Evolutionary conservation across 2,797 vertebrate species (phyloP).

Genomic region (Harpagifer antarcticus): DNA sequence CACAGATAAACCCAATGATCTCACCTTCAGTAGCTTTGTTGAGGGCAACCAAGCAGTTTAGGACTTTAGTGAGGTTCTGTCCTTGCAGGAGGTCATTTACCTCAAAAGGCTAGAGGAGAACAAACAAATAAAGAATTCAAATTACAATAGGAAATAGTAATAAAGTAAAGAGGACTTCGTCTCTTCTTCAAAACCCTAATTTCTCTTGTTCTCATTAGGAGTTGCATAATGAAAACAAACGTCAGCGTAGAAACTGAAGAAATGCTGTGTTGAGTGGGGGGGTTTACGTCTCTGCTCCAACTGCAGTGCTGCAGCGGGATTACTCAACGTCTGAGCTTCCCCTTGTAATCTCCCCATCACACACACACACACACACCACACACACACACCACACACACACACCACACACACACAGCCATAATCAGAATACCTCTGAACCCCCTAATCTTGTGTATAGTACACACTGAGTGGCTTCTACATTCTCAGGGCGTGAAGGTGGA

Average conservation of each 20-base stretch:
- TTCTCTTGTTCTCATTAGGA: not conserved
- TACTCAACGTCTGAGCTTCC: constrained; percentile 74
- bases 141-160: constrained; percentile 8
- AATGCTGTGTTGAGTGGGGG: constrained; percentile 25
- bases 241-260: constrained; percentile 3
- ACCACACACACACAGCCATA: not conserved
- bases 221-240: not conserved
- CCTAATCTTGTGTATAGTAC: constrained; percentile 68
- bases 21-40: constrained; percentile 98
- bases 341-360: constrained; percentile 70
- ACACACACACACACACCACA: constrained; percentile 45
- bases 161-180: not conserved
- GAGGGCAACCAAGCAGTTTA: constrained; percentile 92
- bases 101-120: constrained; percentile 90
- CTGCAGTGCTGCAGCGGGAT: constrained; percentile 75
- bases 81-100: constrained; percentile 95
- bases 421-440: constrained; percentile 29
- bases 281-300: constrained; percentile 45
- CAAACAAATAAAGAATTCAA: constrained; percentile 15
- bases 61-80: constrained; percentile 95
- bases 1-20: not conserved
- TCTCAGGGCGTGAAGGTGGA: constrained; percentile 15
- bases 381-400: not conserved
- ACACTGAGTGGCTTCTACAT: constrained; percentile 38
- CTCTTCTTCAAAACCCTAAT: not conserved